phyloP scores from a whole-genome alignment of 2,113 vertebrate species.

The Gallinago jamesoni region DNA sequence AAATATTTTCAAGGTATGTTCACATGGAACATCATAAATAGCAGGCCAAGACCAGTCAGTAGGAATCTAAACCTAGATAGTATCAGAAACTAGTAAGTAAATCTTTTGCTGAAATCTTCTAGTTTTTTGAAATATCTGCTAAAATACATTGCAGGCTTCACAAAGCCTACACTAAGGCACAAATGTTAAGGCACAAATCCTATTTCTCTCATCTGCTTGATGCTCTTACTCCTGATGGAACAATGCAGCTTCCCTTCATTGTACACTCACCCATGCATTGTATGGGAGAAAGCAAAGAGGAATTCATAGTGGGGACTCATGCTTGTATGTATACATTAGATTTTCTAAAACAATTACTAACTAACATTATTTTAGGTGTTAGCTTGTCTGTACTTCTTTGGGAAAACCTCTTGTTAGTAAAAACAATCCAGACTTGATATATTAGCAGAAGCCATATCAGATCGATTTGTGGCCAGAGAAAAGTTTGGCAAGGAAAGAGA shows the following conservation, averaged over 20 bases:
- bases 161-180: not conserved
- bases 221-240: not conserved
- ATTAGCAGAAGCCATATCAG: not conserved
- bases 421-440: not conserved
- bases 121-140: not conserved
- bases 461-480: not conserved
- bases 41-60: not conserved
- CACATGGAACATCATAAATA: not conserved
- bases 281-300: not conserved
- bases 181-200: not conserved
- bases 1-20: not conserved
- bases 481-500: not conserved
- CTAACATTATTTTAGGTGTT: not conserved
- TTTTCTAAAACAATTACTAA: not conserved
- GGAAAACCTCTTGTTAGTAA: not conserved
- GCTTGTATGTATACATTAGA: not conserved
- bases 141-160: not conserved
- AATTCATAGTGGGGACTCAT: not conserved
- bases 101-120: not conserved
- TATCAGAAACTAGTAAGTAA: not conserved
- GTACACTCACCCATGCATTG: not conserved
- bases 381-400: not conserved
- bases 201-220: not conserved
- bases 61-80: not conserved
- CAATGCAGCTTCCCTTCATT: not conserved